Evolutionary conservation across 2,113 vertebrate genomes (phyloP).

Genomic region (Cardinalis cardinalis): DNA sequence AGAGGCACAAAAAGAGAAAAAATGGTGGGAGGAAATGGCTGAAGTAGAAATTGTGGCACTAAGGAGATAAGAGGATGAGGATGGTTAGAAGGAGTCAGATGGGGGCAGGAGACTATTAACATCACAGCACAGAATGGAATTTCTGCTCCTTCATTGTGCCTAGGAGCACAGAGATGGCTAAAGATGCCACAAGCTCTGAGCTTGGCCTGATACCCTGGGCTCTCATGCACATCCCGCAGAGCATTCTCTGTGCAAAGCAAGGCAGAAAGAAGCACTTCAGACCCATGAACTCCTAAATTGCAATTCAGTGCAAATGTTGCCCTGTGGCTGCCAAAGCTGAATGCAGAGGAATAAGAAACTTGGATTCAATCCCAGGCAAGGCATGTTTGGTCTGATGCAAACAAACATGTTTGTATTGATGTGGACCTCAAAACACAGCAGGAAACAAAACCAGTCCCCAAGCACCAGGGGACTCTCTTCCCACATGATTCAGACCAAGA

Average conservation of each 20-base stretch:
- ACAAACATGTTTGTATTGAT: background rate
- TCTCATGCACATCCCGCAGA: background rate
- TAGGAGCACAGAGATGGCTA: background rate
- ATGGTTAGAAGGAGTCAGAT: background rate
- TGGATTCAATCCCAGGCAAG: background rate
- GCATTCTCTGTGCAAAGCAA: background rate
- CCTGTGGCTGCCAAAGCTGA: background rate
- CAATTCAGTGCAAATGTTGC: background rate
- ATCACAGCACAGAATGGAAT: background rate
- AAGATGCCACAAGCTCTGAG: background rate
- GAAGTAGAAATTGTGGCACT: background rate
- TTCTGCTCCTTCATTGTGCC: background rate
- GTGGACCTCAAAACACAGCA: background rate
- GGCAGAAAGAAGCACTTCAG: background rate
- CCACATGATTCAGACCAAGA: background rate
- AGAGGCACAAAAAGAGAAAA: background rate
- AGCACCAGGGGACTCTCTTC: background rate
- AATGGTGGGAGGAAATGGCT: background rate
- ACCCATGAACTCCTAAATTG: background rate
- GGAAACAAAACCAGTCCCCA: background rate
- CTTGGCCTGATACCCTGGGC: background rate
- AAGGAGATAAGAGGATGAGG: background rate
- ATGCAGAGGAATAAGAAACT: background rate
- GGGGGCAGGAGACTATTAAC: background rate
- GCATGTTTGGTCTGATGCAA: background rate